These are phyloP conservation scores for Indicator maculatus DNA, from an alignment of 2,113 vertebrate genomes.

Conservation along the genomic window DNA sequence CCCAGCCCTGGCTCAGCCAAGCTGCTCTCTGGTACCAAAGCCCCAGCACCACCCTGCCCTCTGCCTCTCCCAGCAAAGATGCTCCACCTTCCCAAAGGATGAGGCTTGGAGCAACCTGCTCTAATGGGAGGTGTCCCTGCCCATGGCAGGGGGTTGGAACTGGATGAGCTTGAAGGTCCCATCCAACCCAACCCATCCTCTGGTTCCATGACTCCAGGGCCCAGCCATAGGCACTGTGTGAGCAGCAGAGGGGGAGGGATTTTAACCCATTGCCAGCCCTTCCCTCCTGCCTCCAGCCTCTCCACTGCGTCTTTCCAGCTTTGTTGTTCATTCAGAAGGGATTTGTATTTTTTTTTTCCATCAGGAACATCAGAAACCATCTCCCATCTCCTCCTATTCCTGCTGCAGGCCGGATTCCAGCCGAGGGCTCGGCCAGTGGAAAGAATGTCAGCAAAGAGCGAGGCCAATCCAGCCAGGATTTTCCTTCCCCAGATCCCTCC, in stretches of 20 bases:
- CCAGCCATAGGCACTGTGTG: fast-evolving
- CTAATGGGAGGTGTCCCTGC: too few relatives aligned
- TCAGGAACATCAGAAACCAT: not conserved
- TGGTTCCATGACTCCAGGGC: not conserved
- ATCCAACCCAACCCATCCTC: too few relatives aligned
- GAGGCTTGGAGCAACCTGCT: too few relatives aligned
- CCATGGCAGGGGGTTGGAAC: too few relatives aligned
- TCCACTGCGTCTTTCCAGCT: not conserved
- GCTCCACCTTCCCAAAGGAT: fast-evolving
- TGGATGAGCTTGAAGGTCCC: too few relatives aligned
- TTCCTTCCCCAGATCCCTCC: slow-evolving; percentile 52
- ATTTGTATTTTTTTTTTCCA: not conserved
- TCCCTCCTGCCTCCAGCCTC: not conserved
- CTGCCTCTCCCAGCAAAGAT: not conserved
- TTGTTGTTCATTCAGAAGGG: not conserved
- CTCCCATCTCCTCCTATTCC: slow-evolving; percentile 39
- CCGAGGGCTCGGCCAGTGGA: slow-evolving; percentile 71
- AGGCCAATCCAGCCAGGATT: slow-evolving; percentile 29
- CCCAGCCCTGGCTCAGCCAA: not conserved
- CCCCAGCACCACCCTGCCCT: fast-evolving
- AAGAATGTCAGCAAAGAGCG: slow-evolving; percentile 70
- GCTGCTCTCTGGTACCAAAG: not conserved
- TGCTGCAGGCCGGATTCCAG: slow-evolving; percentile 64
- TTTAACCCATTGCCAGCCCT: not conserved
- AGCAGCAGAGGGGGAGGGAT: not conserved